phyloP scores from a whole-genome alignment of 2,888 invertebrate species.

The Eristalis pertinax region DNA sequence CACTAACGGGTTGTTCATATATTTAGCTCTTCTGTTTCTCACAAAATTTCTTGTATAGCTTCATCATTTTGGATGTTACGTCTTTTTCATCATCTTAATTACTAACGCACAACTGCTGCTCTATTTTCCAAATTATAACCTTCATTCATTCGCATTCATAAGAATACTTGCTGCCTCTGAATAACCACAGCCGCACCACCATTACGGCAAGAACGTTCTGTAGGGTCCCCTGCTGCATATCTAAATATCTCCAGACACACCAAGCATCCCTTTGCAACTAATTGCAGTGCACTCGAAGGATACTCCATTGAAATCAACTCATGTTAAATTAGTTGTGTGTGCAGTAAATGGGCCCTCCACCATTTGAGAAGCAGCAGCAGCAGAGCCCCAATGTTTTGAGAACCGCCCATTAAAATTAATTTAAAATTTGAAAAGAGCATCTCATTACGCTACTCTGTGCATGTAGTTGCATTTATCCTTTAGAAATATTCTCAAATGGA shows the following conservation, averaged over 20 bases:
- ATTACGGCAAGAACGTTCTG: conserved; percentile 32
- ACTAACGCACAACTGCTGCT: conserved; percentile 50
- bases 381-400: conserved; percentile 38
- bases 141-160: conserved; percentile 40
- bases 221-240: conserved; percentile 14
- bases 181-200: conserved; percentile 21
- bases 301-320: conserved; percentile 67
- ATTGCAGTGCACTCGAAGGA: conserved; percentile 65
- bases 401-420: conserved; percentile 70
- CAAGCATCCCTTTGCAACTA: conserved; percentile 43
- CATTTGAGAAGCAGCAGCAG: conserved; percentile 26
- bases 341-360: conserved; percentile 26
- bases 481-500: conserved; percentile 58
- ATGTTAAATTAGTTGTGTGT: conserved; percentile 69
- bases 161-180: conserved; percentile 18
- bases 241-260: conserved; percentile 27
- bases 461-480: conserved; percentile 45
- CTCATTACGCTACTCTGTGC: conserved; percentile 67
- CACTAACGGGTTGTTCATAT: background rate
- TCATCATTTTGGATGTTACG: conserved; percentile 17
- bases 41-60: conserved; percentile 11
- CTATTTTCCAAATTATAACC: conserved; percentile 47
- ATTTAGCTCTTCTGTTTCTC: background rate
- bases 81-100: conserved; percentile 41
- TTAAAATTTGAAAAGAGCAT: conserved; percentile 70